These are phyloP conservation scores for Mergus octosetaceus DNA, from an alignment of 2,797 vertebrate genomes.

Conservation along the genomic window DNA sequence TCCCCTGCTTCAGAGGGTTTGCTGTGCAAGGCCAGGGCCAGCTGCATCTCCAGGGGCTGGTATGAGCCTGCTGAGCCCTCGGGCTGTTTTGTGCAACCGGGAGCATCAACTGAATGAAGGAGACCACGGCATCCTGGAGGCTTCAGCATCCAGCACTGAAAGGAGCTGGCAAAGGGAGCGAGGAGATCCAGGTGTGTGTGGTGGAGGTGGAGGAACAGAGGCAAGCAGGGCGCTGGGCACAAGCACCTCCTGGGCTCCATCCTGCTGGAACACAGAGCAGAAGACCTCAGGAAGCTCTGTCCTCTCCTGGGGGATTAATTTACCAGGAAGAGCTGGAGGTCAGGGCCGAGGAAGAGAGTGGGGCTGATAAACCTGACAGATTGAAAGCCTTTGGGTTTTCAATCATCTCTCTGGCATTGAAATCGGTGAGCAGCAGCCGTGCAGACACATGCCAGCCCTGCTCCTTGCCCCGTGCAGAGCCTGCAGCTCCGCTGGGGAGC, in stretches of 20 bases:
- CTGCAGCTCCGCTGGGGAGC: too few species aligned
- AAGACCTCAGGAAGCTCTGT: neutral
- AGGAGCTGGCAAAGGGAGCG: too few species aligned
- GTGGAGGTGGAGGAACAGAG: neutral
- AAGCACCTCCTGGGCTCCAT: neutral
- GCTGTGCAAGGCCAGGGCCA: neutral
- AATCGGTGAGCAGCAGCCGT: neutral
- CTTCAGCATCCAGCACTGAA: neutral
- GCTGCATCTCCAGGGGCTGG: too few species aligned
- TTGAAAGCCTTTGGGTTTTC: too few species aligned
- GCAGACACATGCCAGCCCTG: neutral
- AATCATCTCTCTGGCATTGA: neutral
- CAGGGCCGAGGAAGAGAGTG: neutral
- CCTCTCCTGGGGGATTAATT: too few species aligned
- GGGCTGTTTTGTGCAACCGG: neutral
- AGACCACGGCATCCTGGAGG: neutral
- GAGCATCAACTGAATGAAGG: neutral
- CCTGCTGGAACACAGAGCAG: neutral
- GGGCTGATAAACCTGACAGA: neutral
- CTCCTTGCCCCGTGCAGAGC: neutral
- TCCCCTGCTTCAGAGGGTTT: neutral
- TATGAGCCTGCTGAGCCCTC: neutral
- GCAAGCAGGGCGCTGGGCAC: neutral
- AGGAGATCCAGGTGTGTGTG: neutral
- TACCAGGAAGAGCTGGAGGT: neutral